Conservation (phyloP, 2,113 vertebrate genomes). For the Hypanus sabinus region DNA sequence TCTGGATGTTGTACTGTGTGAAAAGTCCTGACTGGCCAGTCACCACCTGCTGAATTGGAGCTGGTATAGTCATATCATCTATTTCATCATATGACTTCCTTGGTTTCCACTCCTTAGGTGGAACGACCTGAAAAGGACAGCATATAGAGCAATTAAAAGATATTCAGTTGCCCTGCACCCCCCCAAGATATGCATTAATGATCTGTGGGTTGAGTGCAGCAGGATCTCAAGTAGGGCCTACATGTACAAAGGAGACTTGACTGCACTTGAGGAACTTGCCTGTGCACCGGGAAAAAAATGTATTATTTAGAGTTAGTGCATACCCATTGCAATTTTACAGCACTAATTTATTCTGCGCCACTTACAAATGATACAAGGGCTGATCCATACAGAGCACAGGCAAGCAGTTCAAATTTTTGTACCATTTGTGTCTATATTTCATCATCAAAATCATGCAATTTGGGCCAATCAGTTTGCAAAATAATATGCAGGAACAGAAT, state of each 20-base stretch:
- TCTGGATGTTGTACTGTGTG: conserved; percentile 75
- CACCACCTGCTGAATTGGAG: conserved; percentile 72
- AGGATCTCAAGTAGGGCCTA: neutral
- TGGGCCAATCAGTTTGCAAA: neutral
- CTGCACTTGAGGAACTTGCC: neutral
- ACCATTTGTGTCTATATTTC: neutral
- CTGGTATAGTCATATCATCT: conserved; percentile 68
- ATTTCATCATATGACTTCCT: conserved; percentile 64
- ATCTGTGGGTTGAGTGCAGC: too few species aligned
- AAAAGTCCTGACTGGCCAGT: conserved; percentile 69
- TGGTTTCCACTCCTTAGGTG: conserved; percentile 68
- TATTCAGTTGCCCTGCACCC: too few species aligned
- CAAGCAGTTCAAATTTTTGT: neutral
- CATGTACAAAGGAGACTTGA: neutral
- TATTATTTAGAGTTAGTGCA: neutral
- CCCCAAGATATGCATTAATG: neutral
- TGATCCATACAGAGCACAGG: neutral
- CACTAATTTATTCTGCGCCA: neutral
- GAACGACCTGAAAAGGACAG: conserved; percentile 56
- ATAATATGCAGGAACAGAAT: neutral
- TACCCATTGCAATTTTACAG: neutral
- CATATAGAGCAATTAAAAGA: neutral
- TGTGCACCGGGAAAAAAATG: neutral
- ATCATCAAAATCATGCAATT: neutral
- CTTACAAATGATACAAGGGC: neutral